A percentile compares a stretch with the other conserved stretches of the same genome.
phyloP scores from a whole-genome alignment of 2,797 vertebrate species.

The Hyperoplus immaculatus region DNA sequence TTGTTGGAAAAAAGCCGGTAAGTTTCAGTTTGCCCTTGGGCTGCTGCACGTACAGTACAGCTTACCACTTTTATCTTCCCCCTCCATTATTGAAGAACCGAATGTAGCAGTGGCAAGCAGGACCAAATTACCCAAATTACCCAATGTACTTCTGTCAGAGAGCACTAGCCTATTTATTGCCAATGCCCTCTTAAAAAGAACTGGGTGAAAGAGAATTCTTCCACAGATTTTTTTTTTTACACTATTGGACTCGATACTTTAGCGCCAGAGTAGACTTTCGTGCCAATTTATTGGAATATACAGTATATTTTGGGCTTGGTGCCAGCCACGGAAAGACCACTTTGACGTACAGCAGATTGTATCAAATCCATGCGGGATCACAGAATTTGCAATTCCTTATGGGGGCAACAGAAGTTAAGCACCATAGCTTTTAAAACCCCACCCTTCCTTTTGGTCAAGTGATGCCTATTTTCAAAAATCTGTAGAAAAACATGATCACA shows the following conservation, averaged over 20 bases:
- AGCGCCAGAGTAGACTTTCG: constrained; percentile 48
- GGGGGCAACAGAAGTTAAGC: too few relatives aligned
- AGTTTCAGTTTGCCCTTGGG: constrained; percentile 64
- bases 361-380: too few relatives aligned
- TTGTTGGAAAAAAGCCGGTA: constrained; percentile 98
- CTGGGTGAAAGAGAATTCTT: constrained; percentile 38
- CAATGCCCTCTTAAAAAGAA: constrained; percentile 23
- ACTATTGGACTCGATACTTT: constrained; percentile 49
- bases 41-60: not conserved
- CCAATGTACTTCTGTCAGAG: constrained; percentile 29
- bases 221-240: constrained; percentile 29
- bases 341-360: constrained; percentile 12
- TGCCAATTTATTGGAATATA: constrained; percentile 38
- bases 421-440: constrained; percentile 2
- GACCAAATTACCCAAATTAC: constrained; percentile 52
- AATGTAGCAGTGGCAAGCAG: constrained; percentile 28
- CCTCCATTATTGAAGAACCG: constrained; percentile 32
- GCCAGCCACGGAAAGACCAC: constrained; percentile 23
- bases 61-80: constrained; percentile 42
- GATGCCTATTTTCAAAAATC: constrained; percentile 23
- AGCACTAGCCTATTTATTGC: constrained; percentile 32
- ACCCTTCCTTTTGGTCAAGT: not conserved
- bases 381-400: too few relatives aligned
- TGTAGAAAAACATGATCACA: constrained; percentile 8
- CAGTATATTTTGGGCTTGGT: constrained; percentile 29